Conservation (phyloP, 2,113 vertebrate genomes). For the Mobula birostris region DNA sequence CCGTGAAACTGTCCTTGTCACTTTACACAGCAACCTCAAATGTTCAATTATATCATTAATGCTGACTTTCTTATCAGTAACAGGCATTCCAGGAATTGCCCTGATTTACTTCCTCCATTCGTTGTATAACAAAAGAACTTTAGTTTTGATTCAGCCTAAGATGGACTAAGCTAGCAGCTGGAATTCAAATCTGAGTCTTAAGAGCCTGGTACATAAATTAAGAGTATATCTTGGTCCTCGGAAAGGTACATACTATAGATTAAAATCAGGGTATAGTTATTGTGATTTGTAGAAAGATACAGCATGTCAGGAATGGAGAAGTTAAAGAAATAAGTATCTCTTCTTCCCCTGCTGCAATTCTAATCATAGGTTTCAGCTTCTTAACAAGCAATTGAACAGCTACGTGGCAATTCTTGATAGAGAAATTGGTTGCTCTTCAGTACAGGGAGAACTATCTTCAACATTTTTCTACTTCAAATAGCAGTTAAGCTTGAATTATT, state of each 20-base stretch:
- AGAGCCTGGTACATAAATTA: neutral
- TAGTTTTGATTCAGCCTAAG: neutral
- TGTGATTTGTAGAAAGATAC: neutral
- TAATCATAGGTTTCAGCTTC: neutral
- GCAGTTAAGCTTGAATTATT: neutral
- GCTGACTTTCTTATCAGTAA: neutral
- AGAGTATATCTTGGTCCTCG: neutral
- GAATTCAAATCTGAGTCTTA: neutral
- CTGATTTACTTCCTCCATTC: neutral
- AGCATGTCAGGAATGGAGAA: neutral
- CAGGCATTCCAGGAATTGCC: neutral
- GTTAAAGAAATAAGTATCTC: neutral
- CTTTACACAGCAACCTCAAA: neutral
- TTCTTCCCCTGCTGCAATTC: neutral
- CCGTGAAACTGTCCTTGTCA: too few relatives aligned
- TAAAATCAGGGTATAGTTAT: neutral
- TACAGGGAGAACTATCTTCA: neutral
- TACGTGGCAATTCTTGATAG: neutral
- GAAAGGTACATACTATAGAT: neutral
- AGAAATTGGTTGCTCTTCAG: neutral
- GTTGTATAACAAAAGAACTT: neutral
- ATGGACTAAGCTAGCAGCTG: neutral
- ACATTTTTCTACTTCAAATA: neutral
- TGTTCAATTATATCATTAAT: neutral
- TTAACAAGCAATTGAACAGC: neutral